Conservation (phyloP, 2,113 vertebrate genomes). For the Hippoglossus stenolepis region DNA sequence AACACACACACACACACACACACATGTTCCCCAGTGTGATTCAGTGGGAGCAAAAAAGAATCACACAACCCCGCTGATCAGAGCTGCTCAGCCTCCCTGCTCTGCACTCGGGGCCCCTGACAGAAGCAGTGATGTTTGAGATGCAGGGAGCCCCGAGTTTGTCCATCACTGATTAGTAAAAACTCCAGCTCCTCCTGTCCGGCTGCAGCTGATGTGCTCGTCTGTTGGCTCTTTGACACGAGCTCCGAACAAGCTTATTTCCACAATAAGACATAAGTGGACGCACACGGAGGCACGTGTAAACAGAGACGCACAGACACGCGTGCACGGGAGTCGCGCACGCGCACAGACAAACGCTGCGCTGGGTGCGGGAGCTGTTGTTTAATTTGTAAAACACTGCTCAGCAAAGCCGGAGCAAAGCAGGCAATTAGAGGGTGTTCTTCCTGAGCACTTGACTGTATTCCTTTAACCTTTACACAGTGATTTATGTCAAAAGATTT, state of each 20-base stretch:
- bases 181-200: constrained; percentile 56
- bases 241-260: constrained; percentile 47
- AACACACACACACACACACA: constrained; percentile 64
- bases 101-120: constrained; percentile 69
- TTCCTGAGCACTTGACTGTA: constrained; percentile 82
- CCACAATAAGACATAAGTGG: constrained; percentile 52
- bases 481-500: constrained; percentile 86
- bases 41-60: constrained; percentile 32
- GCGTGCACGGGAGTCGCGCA: background rate
- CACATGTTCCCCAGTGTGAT: constrained; percentile 75
- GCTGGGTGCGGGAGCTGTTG: constrained; percentile 63
- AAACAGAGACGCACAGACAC: constrained; percentile 52
- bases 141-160: constrained; percentile 67
- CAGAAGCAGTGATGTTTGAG: constrained; percentile 72
- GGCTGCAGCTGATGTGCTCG: constrained; percentile 57
- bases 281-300: constrained; percentile 29
- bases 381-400: constrained; percentile 84
- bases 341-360: constrained; percentile 48
- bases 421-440: constrained; percentile 85
- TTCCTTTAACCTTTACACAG: constrained; percentile 83
- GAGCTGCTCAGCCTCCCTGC: constrained; percentile 72
- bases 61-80: constrained; percentile 77
- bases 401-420: constrained; percentile 74
- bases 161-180: constrained; percentile 82
- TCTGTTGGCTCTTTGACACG: constrained; percentile 57